Percentiles rank a stretch among this genome's conserved stretches.
Conservation (phyloP, 2,888 invertebrate genomes). For the Electrophaes corylata region DNA sequence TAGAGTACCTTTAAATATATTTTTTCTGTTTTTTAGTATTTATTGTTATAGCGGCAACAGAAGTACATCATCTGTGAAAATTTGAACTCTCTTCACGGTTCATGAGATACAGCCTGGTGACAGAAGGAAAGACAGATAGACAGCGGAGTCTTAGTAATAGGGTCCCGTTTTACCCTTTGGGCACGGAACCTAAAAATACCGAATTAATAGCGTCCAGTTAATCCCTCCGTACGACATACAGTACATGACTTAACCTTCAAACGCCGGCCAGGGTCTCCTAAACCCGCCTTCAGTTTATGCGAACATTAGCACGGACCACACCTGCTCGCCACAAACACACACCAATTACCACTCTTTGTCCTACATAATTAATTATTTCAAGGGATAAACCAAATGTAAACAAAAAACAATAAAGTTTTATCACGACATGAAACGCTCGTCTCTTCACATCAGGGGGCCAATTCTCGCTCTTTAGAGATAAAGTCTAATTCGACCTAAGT, state of each 20-base stretch:
- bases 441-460: too few relatives aligned
- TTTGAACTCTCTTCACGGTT: too few relatives aligned
- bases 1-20: too few relatives aligned
- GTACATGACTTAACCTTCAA: constrained; percentile 25
- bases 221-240: not conserved
- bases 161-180: too few relatives aligned
- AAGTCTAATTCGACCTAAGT: too few relatives aligned
- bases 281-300: constrained; percentile 30
- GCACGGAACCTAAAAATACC: not conserved
- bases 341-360: constrained; percentile 36
- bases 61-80: too few relatives aligned
- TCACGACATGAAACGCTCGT: constrained; percentile 37
- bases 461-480: too few relatives aligned
- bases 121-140: too few relatives aligned
- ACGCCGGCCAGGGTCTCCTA: constrained; percentile 17
- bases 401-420: constrained; percentile 55
- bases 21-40: too few relatives aligned
- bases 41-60: too few relatives aligned
- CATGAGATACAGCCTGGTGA: too few relatives aligned
- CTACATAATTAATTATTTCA: constrained; percentile 35
- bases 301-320: constrained; percentile 33
- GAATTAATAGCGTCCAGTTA: constrained; percentile 1
- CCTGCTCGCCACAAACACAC: constrained; percentile 30
- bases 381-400: constrained; percentile 37
- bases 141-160: too few relatives aligned